Evolutionary conservation across 2,888 invertebrate genomes (phyloP).

Genomic region (Parapristionchus giblindavisi): DNA sequence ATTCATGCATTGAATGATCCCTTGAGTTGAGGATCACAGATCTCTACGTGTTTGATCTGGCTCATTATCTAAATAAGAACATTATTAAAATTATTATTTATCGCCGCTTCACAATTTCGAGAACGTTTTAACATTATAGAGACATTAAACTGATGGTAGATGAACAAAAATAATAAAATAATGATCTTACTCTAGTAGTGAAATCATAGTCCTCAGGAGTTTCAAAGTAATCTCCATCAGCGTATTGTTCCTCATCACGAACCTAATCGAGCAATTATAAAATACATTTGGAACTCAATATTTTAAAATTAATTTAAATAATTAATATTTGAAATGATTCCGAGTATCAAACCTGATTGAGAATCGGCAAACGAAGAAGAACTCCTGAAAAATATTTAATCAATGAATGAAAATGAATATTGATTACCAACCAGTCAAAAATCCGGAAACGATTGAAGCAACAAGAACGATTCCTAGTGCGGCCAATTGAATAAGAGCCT

Average conservation of each 20-base stretch:
- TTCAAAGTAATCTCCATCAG: conserved; percentile 66
- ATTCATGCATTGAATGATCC: too few species aligned
- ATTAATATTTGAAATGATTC: too few species aligned
- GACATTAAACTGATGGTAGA: too few species aligned
- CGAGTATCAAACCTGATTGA: conserved; percentile 22
- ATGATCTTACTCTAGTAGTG: conserved; percentile 57
- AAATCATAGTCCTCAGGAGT: conserved; percentile 66
- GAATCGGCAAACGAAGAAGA: conserved; percentile 14
- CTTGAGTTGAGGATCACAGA: too few species aligned
- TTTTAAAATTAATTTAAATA: neutral
- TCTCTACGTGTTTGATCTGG: too few species aligned
- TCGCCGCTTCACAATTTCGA: too few species aligned
- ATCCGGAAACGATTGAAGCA: conserved; percentile 79
- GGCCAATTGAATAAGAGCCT: conserved; percentile 83
- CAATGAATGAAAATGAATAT: neutral
- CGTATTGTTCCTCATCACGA: conserved; percentile 55
- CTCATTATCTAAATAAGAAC: too few species aligned
- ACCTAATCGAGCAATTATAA: conserved; percentile 49
- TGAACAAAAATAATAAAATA: neutral
- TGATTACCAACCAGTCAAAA: conserved; percentile 75
- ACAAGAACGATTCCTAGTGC: conserved; percentile 80
- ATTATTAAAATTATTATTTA: too few species aligned
- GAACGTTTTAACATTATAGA: too few species aligned
- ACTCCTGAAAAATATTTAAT: conserved; percentile 21
- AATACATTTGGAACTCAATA: neutral